Percentiles rank a stretch among this genome's conserved stretches.
Conservation (phyloP, 2,888 invertebrate species). For the Nephrocerus scutellatus region DNA sequence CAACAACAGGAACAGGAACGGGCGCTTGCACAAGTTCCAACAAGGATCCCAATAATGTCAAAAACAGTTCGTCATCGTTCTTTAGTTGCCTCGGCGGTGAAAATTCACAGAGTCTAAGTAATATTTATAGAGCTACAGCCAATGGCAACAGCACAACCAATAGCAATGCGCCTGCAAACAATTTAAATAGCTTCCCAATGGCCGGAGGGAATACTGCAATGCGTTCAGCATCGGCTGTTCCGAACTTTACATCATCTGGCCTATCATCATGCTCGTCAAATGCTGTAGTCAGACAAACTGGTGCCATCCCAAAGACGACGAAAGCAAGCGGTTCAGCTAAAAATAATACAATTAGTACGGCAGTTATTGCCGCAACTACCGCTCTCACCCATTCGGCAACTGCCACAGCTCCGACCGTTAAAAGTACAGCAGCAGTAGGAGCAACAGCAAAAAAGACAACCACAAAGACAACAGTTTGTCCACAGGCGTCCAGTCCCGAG, state of each 20-base stretch:
- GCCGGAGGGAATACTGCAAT: too few relatives aligned
- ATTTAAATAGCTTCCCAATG: too few relatives aligned
- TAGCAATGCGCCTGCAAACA: background rate
- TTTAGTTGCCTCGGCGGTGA: conserved; percentile 47
- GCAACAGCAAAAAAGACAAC: conserved; percentile 24
- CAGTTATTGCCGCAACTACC: conserved; percentile 3
- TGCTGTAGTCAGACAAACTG: too few relatives aligned
- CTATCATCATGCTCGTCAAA: background rate
- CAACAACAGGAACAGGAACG: conserved; percentile 9
- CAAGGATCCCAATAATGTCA: conserved; percentile 35
- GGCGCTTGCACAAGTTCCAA: conserved; percentile 14
- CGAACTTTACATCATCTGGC: conserved; percentile 3
- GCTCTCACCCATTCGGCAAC: conserved; percentile 5
- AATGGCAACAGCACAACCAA: background rate
- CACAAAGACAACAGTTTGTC: too few relatives aligned
- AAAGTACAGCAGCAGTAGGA: conserved; percentile 24
- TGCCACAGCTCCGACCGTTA: conserved; percentile 24
- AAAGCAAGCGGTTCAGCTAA: too few relatives aligned
- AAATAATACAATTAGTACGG: too few relatives aligned
- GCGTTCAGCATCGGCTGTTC: too few relatives aligned
- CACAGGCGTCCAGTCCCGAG: conserved; percentile 27
- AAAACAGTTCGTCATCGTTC: conserved; percentile 45
- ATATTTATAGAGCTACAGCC: conserved; percentile 40
- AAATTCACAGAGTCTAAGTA: conserved; percentile 48
- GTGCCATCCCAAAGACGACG: conserved; percentile 43